A percentile compares a stretch with the other conserved stretches of the same genome.
These are phyloP conservation scores for Florisuga fusca DNA, from an alignment of 2,797 vertebrate species.

Conservation along the genomic window DNA sequence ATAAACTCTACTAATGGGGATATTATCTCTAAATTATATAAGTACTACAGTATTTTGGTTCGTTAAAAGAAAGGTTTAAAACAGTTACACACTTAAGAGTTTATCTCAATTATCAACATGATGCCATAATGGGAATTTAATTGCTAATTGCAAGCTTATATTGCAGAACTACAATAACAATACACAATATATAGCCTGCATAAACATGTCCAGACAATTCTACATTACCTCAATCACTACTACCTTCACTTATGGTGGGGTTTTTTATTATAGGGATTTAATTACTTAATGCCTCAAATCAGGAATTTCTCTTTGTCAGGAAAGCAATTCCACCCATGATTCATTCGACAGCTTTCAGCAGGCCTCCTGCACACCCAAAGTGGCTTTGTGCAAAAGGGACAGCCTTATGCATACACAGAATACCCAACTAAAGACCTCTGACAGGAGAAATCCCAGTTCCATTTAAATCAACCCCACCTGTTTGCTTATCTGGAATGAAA, in stretches of 20 bases:
- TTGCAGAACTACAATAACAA: slow-evolving; percentile 33
- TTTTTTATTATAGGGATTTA: background rate
- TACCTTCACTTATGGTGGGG: background rate
- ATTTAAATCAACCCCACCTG: background rate
- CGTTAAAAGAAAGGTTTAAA: slow-evolving; percentile 77
- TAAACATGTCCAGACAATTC: slow-evolving; percentile 38
- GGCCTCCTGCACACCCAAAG: background rate
- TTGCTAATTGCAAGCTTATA: slow-evolving; percentile 74
- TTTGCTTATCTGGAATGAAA: background rate
- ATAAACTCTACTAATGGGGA: slow-evolving; percentile 83
- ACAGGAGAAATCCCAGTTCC: background rate
- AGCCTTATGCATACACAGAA: background rate
- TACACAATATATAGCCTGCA: slow-evolving; percentile 18
- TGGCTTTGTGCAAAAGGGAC: background rate
- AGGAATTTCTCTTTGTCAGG: background rate
- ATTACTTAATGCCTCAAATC: slow-evolving; percentile 29
- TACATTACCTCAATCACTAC: background rate
- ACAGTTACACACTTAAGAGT: slow-evolving; percentile 66
- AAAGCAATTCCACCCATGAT: background rate
- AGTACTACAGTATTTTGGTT: slow-evolving; percentile 67
- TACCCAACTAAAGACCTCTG: background rate
- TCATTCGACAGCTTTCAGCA: background rate
- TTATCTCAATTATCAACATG: slow-evolving; percentile 76
- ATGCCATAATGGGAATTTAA: slow-evolving; percentile 79
- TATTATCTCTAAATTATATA: slow-evolving; percentile 82